Percentiles rank a stretch among this genome's conserved stretches.
These are phyloP conservation scores for Drosophila kanekoi DNA, from an alignment of 2,888 invertebrate genomes.

Conservation along the genomic window DNA sequence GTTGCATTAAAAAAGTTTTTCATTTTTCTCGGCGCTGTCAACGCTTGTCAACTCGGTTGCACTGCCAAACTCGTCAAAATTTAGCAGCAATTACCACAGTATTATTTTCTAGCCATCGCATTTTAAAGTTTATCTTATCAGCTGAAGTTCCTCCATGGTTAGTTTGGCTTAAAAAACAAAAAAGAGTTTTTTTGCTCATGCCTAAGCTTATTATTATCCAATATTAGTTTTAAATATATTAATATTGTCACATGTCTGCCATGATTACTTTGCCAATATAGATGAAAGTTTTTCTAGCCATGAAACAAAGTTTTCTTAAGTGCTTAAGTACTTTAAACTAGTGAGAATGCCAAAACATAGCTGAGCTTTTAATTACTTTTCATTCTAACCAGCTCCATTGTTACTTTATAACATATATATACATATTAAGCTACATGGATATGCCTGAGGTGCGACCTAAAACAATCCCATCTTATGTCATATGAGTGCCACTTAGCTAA, in stretches of 20 bases:
- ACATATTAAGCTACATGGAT: not conserved
- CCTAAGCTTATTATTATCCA: not conserved
- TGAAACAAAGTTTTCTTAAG: too few species aligned
- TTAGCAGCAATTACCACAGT: not conserved
- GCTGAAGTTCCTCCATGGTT: not conserved
- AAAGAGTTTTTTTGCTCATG: too few species aligned
- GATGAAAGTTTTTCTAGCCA: not conserved
- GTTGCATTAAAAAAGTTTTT: slow-evolving; percentile 8
- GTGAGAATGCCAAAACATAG: too few species aligned
- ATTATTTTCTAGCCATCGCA: not conserved
- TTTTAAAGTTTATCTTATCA: not conserved
- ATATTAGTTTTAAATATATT: not conserved
- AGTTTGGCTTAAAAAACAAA: not conserved
- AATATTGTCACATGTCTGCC: not conserved
- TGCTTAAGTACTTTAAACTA: too few species aligned
- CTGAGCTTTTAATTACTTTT: too few species aligned
- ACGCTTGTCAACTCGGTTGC: not conserved
- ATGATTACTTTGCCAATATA: not conserved
- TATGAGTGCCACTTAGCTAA: not conserved
- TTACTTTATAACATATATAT: not conserved
- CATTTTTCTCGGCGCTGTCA: not conserved
- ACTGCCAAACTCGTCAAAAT: not conserved
- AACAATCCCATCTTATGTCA: not conserved
- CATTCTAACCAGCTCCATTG: not conserved
- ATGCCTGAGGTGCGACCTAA: too few species aligned